phyloP scores from a whole-genome alignment of 2,113 vertebrate genomes.

The Ibidorhyncha struthersii region DNA sequence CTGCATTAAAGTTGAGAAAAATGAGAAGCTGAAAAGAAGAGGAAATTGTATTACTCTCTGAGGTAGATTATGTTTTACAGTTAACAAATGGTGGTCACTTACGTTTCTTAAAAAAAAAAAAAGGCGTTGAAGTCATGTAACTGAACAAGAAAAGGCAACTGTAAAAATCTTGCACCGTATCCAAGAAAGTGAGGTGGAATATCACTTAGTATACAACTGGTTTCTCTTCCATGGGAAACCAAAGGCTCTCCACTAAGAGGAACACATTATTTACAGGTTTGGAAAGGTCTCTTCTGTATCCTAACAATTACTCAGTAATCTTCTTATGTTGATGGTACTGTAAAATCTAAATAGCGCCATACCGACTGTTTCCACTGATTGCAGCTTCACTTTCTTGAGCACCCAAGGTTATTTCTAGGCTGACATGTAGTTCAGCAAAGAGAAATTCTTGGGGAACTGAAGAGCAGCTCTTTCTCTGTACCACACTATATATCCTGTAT shows the following conservation, averaged over 20 bases:
- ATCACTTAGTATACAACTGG: background rate
- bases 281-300: background rate
- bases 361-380: fast-evolving
- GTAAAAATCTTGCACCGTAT: background rate
- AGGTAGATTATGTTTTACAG: conserved; percentile 59
- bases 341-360: background rate
- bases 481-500: fast-evolving
- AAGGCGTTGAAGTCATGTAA: background rate
- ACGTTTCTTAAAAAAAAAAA: background rate
- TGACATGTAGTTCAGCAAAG: background rate
- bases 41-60: conserved; percentile 72
- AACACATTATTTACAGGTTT: background rate
- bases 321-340: background rate
- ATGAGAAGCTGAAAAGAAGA: conserved; percentile 67
- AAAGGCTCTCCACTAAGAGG: background rate
- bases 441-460: background rate
- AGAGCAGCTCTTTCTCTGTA: background rate
- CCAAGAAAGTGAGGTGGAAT: background rate
- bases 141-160: background rate
- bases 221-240: background rate
- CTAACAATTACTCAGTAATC: background rate
- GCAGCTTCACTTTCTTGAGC: background rate
- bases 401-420: background rate
- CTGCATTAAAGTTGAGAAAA: conserved; percentile 70
- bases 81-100: conserved; percentile 36